phyloP scores from a whole-genome alignment of 2,888 invertebrate species.

The Eupithecia tripunctaria region DNA sequence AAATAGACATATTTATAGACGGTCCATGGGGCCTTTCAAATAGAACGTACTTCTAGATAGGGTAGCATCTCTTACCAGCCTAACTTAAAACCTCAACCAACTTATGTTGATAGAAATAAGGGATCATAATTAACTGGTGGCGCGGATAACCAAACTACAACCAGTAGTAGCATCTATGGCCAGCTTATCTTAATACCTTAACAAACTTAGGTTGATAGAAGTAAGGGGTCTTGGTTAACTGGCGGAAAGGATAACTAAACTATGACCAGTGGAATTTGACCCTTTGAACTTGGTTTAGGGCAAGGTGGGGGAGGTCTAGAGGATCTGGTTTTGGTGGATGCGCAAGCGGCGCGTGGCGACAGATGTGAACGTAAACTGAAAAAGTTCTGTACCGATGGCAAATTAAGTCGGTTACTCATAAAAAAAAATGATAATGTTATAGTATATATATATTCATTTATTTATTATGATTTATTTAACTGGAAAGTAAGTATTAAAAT shows the following conservation, averaged over 20 bases:
- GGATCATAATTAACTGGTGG: constrained; percentile 19
- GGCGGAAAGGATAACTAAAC: constrained; percentile 17
- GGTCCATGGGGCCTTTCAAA: constrained; percentile 66
- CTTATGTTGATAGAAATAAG: background rate
- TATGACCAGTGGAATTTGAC: constrained; percentile 55
- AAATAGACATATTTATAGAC: constrained; percentile 67
- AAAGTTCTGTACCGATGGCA: constrained; percentile 67
- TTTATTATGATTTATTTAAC: background rate
- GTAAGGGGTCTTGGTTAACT: constrained; percentile 14
- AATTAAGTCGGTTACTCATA: constrained; percentile 17
- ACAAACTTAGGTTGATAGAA: constrained; percentile 15
- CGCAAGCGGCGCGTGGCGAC: constrained; percentile 76
- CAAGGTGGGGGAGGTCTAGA: constrained; percentile 52
- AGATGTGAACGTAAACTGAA: constrained; percentile 79
- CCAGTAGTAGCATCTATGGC: constrained; percentile 53
- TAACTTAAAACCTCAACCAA: constrained; percentile 49
- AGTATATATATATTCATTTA: background rate
- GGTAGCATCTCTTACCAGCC: constrained; percentile 50
- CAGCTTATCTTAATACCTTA: constrained; percentile 54
- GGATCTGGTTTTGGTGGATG: constrained; percentile 54
- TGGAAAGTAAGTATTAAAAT: no score
- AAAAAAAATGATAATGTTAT: background rate
- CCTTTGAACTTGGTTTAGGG: constrained; percentile 47
- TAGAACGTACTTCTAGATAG: constrained; percentile 65
- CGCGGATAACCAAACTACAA: constrained; percentile 21